Evolutionary conservation across 2,888 invertebrate genomes (phyloP), one percentile per base, ranked within the genome.

Genomic region (Ormyrus labotus): DNA sequence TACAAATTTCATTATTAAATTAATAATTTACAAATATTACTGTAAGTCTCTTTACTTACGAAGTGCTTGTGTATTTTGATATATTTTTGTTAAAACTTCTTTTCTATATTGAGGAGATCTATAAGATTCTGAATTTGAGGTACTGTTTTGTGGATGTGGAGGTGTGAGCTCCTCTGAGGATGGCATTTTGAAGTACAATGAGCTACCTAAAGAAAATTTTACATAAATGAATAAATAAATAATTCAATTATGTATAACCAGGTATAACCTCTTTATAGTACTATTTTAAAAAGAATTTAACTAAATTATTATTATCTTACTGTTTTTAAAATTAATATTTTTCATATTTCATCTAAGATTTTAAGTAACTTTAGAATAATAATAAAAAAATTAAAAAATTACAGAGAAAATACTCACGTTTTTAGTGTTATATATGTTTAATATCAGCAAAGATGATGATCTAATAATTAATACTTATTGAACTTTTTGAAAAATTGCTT

Each of bases 21-120:
- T 34, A 34, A 34, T 34, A 34, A 34, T 34, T 34, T 34, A 34
- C 34, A 34, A 34, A 34, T 34, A 34, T 34, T 34, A 34, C 34
- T 34, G 34, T 34, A 34, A 34, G 34, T 34, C 2, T 63, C 5
- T 58, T 64, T 63, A 83, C 85, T 85, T 85, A 88, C 89, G 83
- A 45, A 89, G 83, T 13, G 64, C 55, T 60, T 84, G 82, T 9
- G 86, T 84, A 57, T 77, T 82, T 55, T 78, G 71, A 11, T 86
- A 81, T 11, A 81, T 83, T 53, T 63, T 75, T 78, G 87, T 81
- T 51, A 89, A 69, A 34, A 81, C 78, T 74, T 84, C 80, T 83
- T 87, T 88, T 50, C 89, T 84, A 64, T 84, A 73, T 67, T 83
- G 80, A 5, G 89, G 84, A 3, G 87, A 86, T 51, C 82, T 79